A percentile compares a stretch with the other conserved stretches of the same genome.
phyloP scores from a whole-genome alignment of 2,113 vertebrate species.

The Sorex araneus region DNA sequence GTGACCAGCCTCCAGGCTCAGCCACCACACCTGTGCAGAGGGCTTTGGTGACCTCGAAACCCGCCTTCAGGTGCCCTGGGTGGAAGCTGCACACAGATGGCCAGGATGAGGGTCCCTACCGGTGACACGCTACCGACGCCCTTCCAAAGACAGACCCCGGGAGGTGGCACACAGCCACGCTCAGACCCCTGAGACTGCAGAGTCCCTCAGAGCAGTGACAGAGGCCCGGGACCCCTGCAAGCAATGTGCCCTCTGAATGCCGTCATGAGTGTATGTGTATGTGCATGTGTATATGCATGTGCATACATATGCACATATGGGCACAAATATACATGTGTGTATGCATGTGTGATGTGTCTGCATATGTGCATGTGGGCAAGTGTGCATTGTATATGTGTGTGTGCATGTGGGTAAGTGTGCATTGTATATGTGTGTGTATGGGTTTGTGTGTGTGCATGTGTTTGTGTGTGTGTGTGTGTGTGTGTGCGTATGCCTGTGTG shows the following conservation, averaged over 20 bases:
- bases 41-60: background rate
- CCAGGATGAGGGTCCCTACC: background rate
- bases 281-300: too few species aligned
- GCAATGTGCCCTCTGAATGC: too few species aligned
- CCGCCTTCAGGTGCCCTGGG: background rate
- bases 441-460: background rate
- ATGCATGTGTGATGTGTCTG: background rate
- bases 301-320: too few species aligned
- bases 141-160: background rate
- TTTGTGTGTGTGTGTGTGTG: background rate
- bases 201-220: background rate
- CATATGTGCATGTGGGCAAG: background rate
- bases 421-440: background rate
- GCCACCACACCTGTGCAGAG: fast-evolving
- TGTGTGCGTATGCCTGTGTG: background rate
- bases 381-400: too few species aligned
- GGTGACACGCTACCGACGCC: background rate
- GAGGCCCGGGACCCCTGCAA: too few species aligned
- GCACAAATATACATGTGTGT: background rate
- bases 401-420: too few species aligned
- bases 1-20: background rate
- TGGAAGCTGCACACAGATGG: background rate
- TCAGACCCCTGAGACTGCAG: background rate
- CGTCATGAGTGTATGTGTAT: too few species aligned
- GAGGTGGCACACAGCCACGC: fast-evolving